phyloP scores from a whole-genome alignment of 2,797 vertebrate species.

The Molossus alvarezi region DNA sequence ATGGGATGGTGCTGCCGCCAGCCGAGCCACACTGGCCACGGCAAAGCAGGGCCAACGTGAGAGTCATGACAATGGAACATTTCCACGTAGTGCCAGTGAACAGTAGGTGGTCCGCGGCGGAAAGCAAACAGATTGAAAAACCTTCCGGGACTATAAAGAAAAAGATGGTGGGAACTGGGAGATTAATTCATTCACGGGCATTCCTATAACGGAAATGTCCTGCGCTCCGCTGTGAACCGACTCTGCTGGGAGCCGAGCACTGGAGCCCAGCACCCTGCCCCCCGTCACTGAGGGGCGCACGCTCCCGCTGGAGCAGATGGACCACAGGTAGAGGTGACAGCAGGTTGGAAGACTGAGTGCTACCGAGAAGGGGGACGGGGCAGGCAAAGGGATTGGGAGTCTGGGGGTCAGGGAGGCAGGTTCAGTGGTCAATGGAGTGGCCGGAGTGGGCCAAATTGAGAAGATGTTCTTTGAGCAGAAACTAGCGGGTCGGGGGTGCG shows the following conservation, averaged over 20 bases:
- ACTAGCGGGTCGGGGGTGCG: neutral
- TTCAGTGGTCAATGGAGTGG: rapidly evolving
- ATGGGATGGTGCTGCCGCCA: no score
- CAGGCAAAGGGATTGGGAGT: rapidly evolving
- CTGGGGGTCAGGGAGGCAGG: neutral
- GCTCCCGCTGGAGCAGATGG: rapidly evolving
- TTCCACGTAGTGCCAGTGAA: neutral
- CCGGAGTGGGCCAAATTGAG: neutral
- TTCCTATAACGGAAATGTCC: no score
- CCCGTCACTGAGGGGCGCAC: no score
- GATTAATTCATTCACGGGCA: rapidly evolving
- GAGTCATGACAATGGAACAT: neutral
- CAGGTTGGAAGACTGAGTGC: neutral
- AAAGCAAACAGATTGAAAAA: neutral
- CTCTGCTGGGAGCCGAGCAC: neutral
- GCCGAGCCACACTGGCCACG: no score
- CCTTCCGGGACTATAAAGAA: neutral
- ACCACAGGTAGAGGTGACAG: rapidly evolving
- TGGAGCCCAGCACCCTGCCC: no score
- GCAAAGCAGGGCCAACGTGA: neutral
- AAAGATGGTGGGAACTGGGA: neutral
- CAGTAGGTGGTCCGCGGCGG: rapidly evolving
- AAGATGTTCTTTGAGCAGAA: neutral
- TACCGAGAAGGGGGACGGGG: rapidly evolving
- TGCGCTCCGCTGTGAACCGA: neutral